phyloP scores from a whole-genome alignment of 2,113 vertebrate species.

The Tragelaphus imberbis region DNA sequence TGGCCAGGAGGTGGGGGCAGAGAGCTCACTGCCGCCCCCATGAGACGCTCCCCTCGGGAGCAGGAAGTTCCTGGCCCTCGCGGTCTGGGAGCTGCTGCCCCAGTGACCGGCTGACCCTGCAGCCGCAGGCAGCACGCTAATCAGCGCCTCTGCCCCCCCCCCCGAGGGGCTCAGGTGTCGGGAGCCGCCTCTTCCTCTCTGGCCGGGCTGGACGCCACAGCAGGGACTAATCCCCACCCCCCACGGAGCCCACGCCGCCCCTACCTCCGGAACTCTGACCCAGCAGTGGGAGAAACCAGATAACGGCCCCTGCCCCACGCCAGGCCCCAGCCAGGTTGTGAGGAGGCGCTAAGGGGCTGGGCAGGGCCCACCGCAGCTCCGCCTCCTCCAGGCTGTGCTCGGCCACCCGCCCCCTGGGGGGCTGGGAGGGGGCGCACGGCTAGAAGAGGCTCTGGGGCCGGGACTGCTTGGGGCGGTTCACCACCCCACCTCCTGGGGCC shows the following conservation, averaged over 20 bases:
- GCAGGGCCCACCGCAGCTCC: background rate
- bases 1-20: background rate
- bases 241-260: accelerated
- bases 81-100: accelerated
- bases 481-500: accelerated
- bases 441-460: background rate
- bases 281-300: background rate
- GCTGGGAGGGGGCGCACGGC: accelerated
- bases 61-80: accelerated
- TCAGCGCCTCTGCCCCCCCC: background rate
- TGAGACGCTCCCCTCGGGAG: accelerated
- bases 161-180: background rate
- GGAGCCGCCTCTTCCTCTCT: background rate
- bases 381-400: background rate
- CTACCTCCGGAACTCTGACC: background rate
- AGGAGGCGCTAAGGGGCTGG: background rate
- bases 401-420: accelerated
- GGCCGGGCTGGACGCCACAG: background rate
- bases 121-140: background rate
- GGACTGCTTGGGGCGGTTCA: background rate
- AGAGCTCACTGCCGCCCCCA: background rate
- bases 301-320: background rate
- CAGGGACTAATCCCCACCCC: background rate
- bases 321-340: background rate
- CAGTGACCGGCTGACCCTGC: background rate